Conservation (phyloP, 1,140 invertebrate genomes). For the Tetranychus cinnabarinus region DNA sequence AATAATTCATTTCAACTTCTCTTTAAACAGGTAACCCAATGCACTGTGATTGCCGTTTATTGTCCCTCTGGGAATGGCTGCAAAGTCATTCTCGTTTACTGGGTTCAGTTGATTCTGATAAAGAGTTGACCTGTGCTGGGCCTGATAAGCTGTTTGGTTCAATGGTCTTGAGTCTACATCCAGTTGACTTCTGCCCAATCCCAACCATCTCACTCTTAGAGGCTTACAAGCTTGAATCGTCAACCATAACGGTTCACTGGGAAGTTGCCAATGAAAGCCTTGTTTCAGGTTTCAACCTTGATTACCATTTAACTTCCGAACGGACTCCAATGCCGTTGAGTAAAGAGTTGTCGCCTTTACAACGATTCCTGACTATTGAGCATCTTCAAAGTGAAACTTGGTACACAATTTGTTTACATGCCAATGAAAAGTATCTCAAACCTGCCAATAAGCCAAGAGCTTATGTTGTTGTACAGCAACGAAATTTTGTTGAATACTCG, state of each 20-base stretch:
- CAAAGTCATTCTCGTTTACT: constrained; percentile 51
- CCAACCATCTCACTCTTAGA: constrained; percentile 52
- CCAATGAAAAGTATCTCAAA: constrained; percentile 38
- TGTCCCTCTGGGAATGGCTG: constrained; percentile 67
- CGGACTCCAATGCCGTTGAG: constrained; percentile 22
- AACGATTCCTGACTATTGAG: constrained; percentile 41
- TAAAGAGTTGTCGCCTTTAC: constrained; percentile 32
- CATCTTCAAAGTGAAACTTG: constrained; percentile 44
- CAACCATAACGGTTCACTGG: constrained; percentile 64
- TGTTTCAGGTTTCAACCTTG: constrained; percentile 57
- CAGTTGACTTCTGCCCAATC: constrained; percentile 51
- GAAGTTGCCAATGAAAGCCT: constrained; percentile 62
- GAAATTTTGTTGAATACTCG: constrained; percentile 2
- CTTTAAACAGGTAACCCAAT: constrained; percentile 46
- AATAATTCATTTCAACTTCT: neutral
- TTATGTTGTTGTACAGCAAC: constrained; percentile 9
- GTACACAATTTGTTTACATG: constrained; percentile 61
- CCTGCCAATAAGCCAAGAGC: constrained; percentile 10
- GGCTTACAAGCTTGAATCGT: constrained; percentile 63
- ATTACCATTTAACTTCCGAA: constrained; percentile 45
- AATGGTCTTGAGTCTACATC: constrained; percentile 45
- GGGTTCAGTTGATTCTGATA: constrained; percentile 5
- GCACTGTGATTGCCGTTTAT: constrained; percentile 52
- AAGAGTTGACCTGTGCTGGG: constrained; percentile 41
- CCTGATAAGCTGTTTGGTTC: constrained; percentile 46